Conservation (phyloP, 1,140 invertebrate genomes). For the Brachionus asplanchnoidis region DNA sequence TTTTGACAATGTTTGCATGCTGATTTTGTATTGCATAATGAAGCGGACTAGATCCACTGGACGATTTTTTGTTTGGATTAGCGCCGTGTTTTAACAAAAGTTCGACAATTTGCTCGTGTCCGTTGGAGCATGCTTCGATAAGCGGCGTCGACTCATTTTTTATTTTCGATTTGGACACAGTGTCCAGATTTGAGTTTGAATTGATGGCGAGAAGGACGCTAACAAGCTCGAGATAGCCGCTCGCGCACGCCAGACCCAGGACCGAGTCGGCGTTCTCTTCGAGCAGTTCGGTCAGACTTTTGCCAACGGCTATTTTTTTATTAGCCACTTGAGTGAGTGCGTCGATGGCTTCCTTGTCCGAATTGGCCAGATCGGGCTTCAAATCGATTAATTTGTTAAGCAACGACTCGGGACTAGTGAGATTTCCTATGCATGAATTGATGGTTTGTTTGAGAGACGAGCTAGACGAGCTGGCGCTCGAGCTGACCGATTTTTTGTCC, state of each 20-base stretch:
- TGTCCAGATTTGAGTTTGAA: conserved; percentile 65
- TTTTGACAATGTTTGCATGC: conserved; percentile 80
- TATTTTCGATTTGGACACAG: conserved; percentile 78
- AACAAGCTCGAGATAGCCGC: conserved; percentile 67
- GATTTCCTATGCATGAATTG: conserved; percentile 7
- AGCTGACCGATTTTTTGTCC: background rate
- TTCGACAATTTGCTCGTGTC: conserved; percentile 85
- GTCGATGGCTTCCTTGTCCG: background rate
- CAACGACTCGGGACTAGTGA: background rate
- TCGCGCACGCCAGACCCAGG: conserved; percentile 7
- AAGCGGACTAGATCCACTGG: conserved; percentile 82
- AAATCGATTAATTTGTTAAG: conserved; percentile 15
- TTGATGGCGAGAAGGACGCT: conserved; percentile 57
- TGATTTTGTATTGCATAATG: conserved; percentile 97
- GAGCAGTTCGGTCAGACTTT: conserved; percentile 35
- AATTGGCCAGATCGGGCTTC: background rate
- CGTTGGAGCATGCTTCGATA: conserved; percentile 94
- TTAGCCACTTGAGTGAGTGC: conserved; percentile 9
- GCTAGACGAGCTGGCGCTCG: background rate
- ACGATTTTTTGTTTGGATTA: conserved; percentile 91
- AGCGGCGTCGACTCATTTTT: conserved; percentile 95
- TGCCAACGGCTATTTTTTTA: conserved; percentile 40
- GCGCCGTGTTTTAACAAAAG: conserved; percentile 83
- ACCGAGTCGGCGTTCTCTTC: conserved; percentile 35
- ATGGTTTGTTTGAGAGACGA: conserved; percentile 7